Conservation (phyloP, 2,113 vertebrate genomes). For the Dryoscopus gambensis region DNA sequence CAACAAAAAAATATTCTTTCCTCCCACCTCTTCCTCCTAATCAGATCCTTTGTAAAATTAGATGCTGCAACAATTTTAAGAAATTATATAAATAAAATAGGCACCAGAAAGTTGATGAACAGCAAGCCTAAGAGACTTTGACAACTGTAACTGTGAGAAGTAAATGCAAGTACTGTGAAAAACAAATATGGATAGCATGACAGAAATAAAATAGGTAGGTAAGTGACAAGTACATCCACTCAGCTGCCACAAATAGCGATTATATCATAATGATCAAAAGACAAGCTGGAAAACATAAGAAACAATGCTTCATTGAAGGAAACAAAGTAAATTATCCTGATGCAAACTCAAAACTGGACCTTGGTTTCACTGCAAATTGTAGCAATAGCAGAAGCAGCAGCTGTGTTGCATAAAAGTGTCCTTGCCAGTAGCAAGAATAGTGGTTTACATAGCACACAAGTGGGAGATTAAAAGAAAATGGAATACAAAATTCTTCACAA, state of each 20-base stretch:
- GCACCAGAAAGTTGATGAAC: background rate
- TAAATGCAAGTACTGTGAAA: background rate
- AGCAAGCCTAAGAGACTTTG: background rate
- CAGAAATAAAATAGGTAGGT: conserved; percentile 2
- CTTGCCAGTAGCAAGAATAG: conserved; percentile 33
- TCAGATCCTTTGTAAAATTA: background rate
- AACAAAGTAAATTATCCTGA: background rate
- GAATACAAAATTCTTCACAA: background rate
- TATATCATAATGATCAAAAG: conserved; percentile 41
- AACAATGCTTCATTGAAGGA: background rate
- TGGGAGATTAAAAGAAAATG: conserved; percentile 20
- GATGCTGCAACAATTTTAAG: background rate
- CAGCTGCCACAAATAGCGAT: background rate
- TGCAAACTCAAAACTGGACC: background rate
- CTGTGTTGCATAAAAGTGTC: background rate
- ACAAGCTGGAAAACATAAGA: background rate
- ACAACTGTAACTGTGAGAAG: conserved; percentile 10
- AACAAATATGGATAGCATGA: background rate
- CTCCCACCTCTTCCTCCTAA: too few species aligned
- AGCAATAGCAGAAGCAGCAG: background rate
- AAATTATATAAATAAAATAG: background rate
- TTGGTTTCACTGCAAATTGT: background rate
- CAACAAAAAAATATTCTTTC: background rate
- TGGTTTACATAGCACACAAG: background rate
- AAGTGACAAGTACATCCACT: conserved; percentile 39